Conservation (phyloP, 1,140 invertebrate species). For the Rhizoglyphus robini region DNA sequence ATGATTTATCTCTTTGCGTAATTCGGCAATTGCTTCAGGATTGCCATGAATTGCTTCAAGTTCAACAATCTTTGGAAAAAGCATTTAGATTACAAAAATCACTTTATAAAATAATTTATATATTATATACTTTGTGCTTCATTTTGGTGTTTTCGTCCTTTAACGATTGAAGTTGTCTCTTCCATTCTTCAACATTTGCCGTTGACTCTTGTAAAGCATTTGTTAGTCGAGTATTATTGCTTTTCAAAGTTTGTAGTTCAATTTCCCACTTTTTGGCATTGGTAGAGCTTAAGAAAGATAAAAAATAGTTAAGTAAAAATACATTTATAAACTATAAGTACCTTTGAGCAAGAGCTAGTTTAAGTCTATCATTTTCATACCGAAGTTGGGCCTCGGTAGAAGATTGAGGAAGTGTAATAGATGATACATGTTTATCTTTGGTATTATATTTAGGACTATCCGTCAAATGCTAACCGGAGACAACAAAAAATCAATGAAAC, state of each 20-base stretch:
- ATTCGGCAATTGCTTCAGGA: slow-evolving; percentile 37
- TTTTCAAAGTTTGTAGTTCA: slow-evolving; percentile 85
- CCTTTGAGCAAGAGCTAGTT: slow-evolving; percentile 88
- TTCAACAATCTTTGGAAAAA: slow-evolving; percentile 28
- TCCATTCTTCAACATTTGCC: slow-evolving; percentile 96
- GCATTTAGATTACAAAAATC: not conserved
- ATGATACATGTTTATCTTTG: slow-evolving; percentile 28
- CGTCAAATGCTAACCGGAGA: slow-evolving; percentile 30
- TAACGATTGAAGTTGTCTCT: slow-evolving; percentile 79
- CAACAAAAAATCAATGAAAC: slow-evolving; percentile 21
- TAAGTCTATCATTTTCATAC: slow-evolving; percentile 91
- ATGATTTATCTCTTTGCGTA: slow-evolving; percentile 46
- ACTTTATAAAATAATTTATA: not conserved
- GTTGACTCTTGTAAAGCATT: slow-evolving; percentile 92
- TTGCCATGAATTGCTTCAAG: slow-evolving; percentile 35
- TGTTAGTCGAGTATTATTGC: slow-evolving; percentile 78
- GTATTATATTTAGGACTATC: slow-evolving; percentile 49
- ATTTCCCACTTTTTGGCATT: slow-evolving; percentile 98
- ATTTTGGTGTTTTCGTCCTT: slow-evolving; percentile 76
- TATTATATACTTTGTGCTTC: slow-evolving; percentile 46
- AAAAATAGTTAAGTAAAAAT: slow-evolving; percentile 19
- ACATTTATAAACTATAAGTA: slow-evolving; percentile 31
- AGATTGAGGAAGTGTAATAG: slow-evolving; percentile 25
- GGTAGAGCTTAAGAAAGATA: slow-evolving; percentile 52
- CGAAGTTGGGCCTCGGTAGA: slow-evolving; percentile 73